These are phyloP conservation scores for Burhinus bistriatus DNA, from an alignment of 2,113 vertebrate genomes.

Conservation along the genomic window DNA sequence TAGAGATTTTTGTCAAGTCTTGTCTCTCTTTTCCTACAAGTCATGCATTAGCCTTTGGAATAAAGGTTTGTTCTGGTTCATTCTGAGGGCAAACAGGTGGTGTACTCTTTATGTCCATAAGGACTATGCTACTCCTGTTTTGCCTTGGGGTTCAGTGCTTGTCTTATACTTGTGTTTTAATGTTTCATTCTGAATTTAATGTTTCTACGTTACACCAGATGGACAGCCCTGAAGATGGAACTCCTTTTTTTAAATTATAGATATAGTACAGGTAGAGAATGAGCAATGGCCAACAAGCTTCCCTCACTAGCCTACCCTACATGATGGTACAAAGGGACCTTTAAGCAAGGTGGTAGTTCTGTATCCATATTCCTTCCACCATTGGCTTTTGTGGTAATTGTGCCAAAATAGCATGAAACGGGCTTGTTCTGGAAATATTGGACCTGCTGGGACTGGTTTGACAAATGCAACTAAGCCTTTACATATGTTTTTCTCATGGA, in stretches of 20 bases:
- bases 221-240: not conserved
- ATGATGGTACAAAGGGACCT: not conserved
- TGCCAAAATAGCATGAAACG: not conserved
- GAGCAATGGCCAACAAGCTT: not conserved
- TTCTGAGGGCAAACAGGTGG: not conserved
- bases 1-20: not conserved
- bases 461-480: not conserved
- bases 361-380: not conserved
- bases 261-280: not conserved
- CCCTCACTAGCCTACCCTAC: not conserved
- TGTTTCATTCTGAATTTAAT: constrained; percentile 13
- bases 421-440: not conserved
- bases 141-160: constrained; percentile 19
- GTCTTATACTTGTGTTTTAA: not conserved
- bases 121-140: not conserved
- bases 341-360: not conserved
- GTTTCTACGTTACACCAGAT: not conserved
- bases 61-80: not conserved
- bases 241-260: constrained; percentile 14
- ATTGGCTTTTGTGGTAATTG: not conserved
- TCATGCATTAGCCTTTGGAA: not conserved
- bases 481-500: not conserved
- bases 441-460: not conserved
- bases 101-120: not conserved
- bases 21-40: not conserved